Base-by-base conservation (phyloP, 2,797 vertebrate genomes). In the Xyrichtys novacula region DNA sequence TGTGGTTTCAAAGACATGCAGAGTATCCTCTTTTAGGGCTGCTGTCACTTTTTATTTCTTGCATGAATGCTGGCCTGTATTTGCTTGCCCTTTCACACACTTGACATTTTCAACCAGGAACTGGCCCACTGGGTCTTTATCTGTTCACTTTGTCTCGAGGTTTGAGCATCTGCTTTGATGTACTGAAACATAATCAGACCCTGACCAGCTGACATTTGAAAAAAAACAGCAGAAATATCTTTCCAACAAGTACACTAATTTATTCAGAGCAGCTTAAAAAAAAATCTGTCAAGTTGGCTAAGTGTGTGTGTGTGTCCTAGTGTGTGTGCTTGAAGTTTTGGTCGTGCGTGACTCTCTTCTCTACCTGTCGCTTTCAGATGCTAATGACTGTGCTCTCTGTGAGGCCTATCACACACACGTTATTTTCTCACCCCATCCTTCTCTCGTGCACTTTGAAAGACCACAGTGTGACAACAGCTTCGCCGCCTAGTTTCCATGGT, bases 311-410 rank as follows among this genome's bases (percentile, higher is more conserved):
- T 49, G 54, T 40, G 25, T 34, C 23, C 55, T 43, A 32, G 44
- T 25, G 49, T 39, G 43, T 60, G 38, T 26, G 44, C 7, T 32
- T 22, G 14, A 43, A 29, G 17, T 50, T 44, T 53, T 8, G 36
- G 28, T 19, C 49, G 12, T 20, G 23, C 16, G 19, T 23, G 42
- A 32, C 54, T 67, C 32, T 43, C 28, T 53, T 47, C 43, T 74
- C 59, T 84, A 85, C 84, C 73, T 86, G 66, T 57, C n/a, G n/a
- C 66, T 82, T 90, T 88, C 81, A 85, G n/a, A 88, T 89, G 80
- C 19, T 86, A 86, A 87, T 89, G 69, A 71, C 62, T 61, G 19
- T 65, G 17, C 63, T 40, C 52, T 74, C 54, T 19, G 0, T n/a
- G 36, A 71, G 39, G 50, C 59, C 49, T 50, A 46, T 72, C 38